These are phyloP conservation scores for Drosophila borborema DNA, from an alignment of 2,888 invertebrate genomes.

Conservation along the genomic window DNA sequence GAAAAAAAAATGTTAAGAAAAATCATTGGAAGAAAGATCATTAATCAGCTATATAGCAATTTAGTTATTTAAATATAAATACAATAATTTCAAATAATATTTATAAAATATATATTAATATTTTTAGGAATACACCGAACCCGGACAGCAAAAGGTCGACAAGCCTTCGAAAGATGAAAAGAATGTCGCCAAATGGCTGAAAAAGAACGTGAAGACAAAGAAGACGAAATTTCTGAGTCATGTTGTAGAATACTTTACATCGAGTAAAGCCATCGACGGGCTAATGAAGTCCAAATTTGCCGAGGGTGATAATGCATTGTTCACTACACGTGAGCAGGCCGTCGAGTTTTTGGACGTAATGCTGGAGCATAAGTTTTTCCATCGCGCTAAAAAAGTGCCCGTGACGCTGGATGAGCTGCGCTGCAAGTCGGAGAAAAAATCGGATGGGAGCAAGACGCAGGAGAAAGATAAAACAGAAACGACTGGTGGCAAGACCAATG, in stretches of 20 bases:
- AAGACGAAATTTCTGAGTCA: slow-evolving; percentile 98
- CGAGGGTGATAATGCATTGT: slow-evolving; percentile 90
- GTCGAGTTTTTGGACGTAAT: slow-evolving; percentile 93
- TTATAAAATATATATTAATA: neutral
- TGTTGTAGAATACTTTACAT: slow-evolving; percentile 98
- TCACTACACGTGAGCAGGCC: slow-evolving; percentile 92
- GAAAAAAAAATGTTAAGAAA: no score
- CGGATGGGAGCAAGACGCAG: slow-evolving; percentile 52
- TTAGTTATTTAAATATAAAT: no score
- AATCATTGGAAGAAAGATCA: no score
- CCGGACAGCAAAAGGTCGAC: slow-evolving; percentile 87
- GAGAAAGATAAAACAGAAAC: slow-evolving; percentile 67
- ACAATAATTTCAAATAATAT: neutral
- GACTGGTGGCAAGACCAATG: slow-evolving; percentile 25
- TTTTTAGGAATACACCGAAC: slow-evolving; percentile 84
- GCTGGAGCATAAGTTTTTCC: slow-evolving; percentile 97
- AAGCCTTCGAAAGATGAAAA: slow-evolving; percentile 96
- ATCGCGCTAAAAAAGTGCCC: slow-evolving; percentile 95
- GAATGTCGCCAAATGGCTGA: slow-evolving; percentile 96
- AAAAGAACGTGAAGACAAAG: slow-evolving; percentile 96
- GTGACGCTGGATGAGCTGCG: slow-evolving; percentile 82
- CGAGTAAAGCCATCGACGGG: slow-evolving; percentile 95
- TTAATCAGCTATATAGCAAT: no score
- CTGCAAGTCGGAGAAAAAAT: slow-evolving; percentile 59
- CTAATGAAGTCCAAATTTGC: slow-evolving; percentile 96